A percentile compares a stretch with the other conserved stretches of the same genome.
phyloP scores from a whole-genome alignment of 2,113 vertebrate genomes.

The Cepphus grylle region DNA sequence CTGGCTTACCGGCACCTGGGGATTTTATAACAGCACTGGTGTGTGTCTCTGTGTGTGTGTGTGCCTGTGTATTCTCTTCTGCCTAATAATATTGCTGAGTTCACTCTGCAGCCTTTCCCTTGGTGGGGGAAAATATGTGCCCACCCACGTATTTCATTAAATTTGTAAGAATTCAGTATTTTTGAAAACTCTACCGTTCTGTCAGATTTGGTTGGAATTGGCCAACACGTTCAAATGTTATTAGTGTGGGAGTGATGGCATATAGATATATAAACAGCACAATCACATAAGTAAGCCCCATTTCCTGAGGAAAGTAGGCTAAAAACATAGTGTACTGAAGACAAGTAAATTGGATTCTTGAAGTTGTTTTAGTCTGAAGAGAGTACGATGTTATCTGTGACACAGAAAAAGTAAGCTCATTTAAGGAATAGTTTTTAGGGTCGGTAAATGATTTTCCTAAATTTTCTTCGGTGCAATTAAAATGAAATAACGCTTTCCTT shows the following conservation, averaged over 20 bases:
- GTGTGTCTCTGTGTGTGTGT: not conserved
- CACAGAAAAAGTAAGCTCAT: not conserved
- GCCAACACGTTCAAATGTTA: slow-evolving; percentile 67
- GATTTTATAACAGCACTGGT: not conserved
- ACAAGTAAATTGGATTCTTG: slow-evolving; percentile 14
- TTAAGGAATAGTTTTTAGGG: not conserved
- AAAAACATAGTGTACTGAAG: slow-evolving; percentile 39
- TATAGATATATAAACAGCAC: slow-evolving; percentile 64
- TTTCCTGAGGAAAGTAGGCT: slow-evolving; percentile 61
- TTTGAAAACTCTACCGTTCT: slow-evolving; percentile 53
- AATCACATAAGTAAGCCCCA: slow-evolving; percentile 54
- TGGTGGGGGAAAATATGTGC: slow-evolving; percentile 19
- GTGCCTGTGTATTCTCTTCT: not conserved
- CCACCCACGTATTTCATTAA: slow-evolving; percentile 63
- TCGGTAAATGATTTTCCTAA: not conserved
- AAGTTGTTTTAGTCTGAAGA: not conserved
- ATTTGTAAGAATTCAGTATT: slow-evolving; percentile 59
- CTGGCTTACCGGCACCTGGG: not conserved
- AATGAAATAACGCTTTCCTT: not conserved
- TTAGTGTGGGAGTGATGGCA: slow-evolving; percentile 68
- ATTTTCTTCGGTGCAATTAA: not conserved
- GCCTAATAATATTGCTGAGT: not conserved
- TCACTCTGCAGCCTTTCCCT: slow-evolving; percentile 38
- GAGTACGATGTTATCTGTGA: not conserved
- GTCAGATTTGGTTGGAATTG: slow-evolving; percentile 64